Percentiles rank a stretch among this genome's conserved stretches.
Evolutionary conservation across 2,888 invertebrate genomes (phyloP).

Genomic region (Bruchidius siliquastri): DNA sequence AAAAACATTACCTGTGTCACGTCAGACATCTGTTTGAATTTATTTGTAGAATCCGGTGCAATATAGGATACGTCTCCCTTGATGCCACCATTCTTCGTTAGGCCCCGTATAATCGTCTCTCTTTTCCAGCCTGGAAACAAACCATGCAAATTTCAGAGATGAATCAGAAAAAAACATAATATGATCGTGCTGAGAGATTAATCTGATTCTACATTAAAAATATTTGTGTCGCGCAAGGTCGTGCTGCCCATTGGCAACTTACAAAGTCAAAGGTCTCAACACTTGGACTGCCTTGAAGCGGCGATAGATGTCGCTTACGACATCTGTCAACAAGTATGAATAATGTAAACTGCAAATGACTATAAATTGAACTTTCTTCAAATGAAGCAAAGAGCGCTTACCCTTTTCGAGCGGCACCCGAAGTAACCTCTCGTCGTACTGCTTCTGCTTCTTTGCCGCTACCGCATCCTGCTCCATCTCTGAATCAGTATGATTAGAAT

Average conservation of each 20-base stretch:
- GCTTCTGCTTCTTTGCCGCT: constrained; percentile 46
- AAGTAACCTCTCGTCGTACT: constrained; percentile 57
- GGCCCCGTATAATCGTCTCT: constrained; percentile 83
- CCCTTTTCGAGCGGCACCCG: constrained; percentile 60
- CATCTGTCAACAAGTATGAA: no score
- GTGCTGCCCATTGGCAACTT: no score
- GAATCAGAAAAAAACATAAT: no score
- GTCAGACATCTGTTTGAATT: constrained; percentile 62
- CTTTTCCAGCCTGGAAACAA: constrained; percentile 73
- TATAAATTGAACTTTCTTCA: no score
- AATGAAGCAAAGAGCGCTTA: constrained; percentile 18
- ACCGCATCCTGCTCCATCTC: constrained; percentile 48
- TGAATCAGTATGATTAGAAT: constrained; percentile 57
- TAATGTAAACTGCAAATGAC: neutral
- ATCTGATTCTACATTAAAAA: no score
- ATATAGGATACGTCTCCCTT: constrained; percentile 93
- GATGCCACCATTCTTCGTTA: constrained; percentile 80
- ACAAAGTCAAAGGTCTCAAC: no score
- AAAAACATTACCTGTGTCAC: constrained; percentile 52
- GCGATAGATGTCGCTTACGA: no score
- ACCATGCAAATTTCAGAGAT: neutral
- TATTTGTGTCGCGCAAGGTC: no score
- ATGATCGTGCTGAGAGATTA: no score
- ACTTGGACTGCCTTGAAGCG: no score
- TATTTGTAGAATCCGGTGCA: constrained; percentile 58